Percentiles rank a stretch among this genome's conserved stretches.
Evolutionary conservation across 2,797 vertebrate genomes (phyloP).

Genomic region (Lindbergichthys nudifrons): DNA sequence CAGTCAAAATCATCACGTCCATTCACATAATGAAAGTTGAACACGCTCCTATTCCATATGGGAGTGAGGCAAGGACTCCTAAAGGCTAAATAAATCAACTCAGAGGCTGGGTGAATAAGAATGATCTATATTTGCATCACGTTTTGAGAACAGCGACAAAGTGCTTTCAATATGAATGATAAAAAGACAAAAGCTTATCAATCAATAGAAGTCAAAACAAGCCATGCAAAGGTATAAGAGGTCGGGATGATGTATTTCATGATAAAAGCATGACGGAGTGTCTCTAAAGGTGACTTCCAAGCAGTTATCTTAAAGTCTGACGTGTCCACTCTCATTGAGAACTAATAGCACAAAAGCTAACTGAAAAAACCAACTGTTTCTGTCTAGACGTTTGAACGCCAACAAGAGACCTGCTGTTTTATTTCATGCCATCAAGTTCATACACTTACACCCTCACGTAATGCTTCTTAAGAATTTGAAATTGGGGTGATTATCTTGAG

Average conservation of each 20-base stretch:
- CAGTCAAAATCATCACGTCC: neutral
- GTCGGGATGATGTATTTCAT: neutral
- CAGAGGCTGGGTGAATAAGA: constrained; percentile 6
- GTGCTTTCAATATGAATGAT: constrained; percentile 14
- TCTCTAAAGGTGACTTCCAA: neutral
- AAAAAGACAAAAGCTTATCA: neutral
- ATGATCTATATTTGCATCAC: constrained; percentile 8
- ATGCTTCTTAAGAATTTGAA: constrained; percentile 6
- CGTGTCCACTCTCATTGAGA: constrained; percentile 1
- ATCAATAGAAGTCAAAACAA: constrained; percentile 5
- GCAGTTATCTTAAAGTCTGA: constrained; percentile 3
- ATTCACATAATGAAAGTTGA: constrained; percentile 15
- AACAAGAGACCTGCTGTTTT: neutral
- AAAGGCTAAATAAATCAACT: constrained; percentile 11
- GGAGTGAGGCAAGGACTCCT: constrained; percentile 2
- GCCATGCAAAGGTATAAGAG: neutral
- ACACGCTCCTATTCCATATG: neutral
- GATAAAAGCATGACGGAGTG: constrained; percentile 8
- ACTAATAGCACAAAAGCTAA: constrained; percentile 5
- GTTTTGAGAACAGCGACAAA: constrained; percentile 7
- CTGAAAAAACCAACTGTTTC: neutral
- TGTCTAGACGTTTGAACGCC: neutral
- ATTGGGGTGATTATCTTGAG: constrained; percentile 11
- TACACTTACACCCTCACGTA: neutral
- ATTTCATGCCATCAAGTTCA: neutral